These are phyloP conservation scores for Corynorhinus townsendii DNA, from an alignment of 2,113 vertebrate species.

Conservation along the genomic window DNA sequence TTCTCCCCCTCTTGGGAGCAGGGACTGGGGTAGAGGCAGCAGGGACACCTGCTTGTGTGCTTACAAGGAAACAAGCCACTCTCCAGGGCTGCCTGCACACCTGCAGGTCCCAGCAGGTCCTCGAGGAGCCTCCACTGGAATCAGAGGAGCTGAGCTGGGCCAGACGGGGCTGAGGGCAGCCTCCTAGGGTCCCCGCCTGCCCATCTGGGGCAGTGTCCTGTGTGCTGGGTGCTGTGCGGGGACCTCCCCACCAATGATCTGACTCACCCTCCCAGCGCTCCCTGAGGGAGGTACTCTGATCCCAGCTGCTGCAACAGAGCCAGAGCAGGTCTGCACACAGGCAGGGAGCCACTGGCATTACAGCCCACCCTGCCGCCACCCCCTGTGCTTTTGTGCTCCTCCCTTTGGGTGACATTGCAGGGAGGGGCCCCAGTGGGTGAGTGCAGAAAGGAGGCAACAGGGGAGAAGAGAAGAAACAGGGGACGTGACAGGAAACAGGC, in stretches of 20 bases:
- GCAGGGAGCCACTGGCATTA: fast-evolving
- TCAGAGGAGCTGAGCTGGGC: neutral
- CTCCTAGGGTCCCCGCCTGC: neutral
- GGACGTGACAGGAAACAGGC: neutral
- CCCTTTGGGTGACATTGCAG: neutral
- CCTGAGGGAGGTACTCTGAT: neutral
- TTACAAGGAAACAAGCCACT: neutral
- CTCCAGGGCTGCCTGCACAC: neutral
- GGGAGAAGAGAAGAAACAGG: neutral
- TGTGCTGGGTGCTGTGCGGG: neutral
- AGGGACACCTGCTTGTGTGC: no score
- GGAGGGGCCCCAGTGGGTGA: no score
- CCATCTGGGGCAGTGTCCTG: neutral
- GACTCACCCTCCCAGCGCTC: neutral
- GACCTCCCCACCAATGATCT: neutral
- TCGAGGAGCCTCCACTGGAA: no score
- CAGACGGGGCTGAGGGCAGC: neutral
- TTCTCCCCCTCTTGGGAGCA: neutral
- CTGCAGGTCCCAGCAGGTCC: neutral
- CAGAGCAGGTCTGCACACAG: neutral
- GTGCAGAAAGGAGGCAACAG: neutral
- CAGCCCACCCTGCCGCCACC: neutral
- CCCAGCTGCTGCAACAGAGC: neutral
- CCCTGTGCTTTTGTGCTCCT: no score
- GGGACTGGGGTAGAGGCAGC: neutral